Evolutionary conservation across 1,140 invertebrate species (phyloP), one percentile per base, ranked within the genome.

Genomic region (Penaeus indicus): DNA sequence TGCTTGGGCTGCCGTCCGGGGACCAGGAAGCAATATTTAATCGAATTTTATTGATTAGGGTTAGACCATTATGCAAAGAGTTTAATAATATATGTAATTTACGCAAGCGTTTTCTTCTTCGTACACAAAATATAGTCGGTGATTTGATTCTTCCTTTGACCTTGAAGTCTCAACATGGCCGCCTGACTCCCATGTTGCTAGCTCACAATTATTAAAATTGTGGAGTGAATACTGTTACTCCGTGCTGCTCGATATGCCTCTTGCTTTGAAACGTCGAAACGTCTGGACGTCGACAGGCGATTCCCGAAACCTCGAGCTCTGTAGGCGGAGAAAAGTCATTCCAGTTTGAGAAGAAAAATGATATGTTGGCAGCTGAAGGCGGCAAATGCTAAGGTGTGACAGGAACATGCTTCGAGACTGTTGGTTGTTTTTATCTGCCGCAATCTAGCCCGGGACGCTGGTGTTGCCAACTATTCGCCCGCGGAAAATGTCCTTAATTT

Each of bases 61-160:
- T 54, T 1, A 16, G 54, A 16, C 54, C 54, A 54, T 54, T 54
- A 54, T 54, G 54, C 54, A 54, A 54, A 54, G 5, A 54, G 10
- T 54, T 54, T 54, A 54, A 54, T 54, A 13, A 54, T 13, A 54
- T 54, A 54, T 54, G 54, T 54, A 54, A 54, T 54, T 54, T 54
- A 54, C 54, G 5, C 54, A 75, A 27, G 42, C 21, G 22, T 75
- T 75, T 32, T 75, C n/a, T 75, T 75, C 72, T 75, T 84, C 87
- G 87, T 62, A 88, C 87, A 75, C 81, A 69, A 84, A 84, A 88
- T 88, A 88, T 88, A 88, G 87, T 84, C 87, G 87, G 81, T 79
- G 87, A 88, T 88, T 84, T 84, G 87, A 88, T 88, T 84, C 81
- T 88, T 84, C 69, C 81, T 88, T 88, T 88, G 87, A 88, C 87